Conservation (phyloP, 2,888 invertebrate species). For the Drosophila mimetica region DNA sequence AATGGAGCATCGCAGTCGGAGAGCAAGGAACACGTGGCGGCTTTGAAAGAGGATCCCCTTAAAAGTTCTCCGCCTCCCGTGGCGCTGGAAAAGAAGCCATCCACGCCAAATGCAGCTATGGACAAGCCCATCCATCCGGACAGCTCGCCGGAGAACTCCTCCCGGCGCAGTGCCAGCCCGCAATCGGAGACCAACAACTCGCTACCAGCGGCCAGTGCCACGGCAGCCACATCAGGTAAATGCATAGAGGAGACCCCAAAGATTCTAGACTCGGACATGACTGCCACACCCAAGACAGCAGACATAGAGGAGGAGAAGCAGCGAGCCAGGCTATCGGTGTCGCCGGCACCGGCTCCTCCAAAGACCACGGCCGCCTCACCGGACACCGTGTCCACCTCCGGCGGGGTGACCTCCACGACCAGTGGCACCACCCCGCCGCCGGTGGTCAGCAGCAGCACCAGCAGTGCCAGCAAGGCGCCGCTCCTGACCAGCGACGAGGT, state of each 20-base stretch:
- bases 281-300: constrained; percentile 28
- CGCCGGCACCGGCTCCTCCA: constrained; percentile 13
- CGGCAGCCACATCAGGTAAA: constrained; percentile 35
- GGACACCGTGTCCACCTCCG: constrained; percentile 64
- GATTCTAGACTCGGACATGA: constrained; percentile 45
- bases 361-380: constrained; percentile 33
- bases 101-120: constrained; percentile 56
- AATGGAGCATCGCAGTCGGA: constrained; percentile 69
- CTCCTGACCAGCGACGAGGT: constrained; percentile 70
- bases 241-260: constrained; percentile 48
- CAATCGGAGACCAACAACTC: constrained; percentile 64
- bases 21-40: constrained; percentile 44
- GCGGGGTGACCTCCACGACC: constrained; percentile 82
- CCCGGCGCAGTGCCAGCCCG: constrained; percentile 70
- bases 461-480: constrained; percentile 50
- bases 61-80: constrained; percentile 66
- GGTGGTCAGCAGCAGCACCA: constrained; percentile 84
- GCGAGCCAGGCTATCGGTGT: constrained; percentile 40
- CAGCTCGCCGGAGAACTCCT: constrained; percentile 66
- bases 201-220: constrained; percentile 28
- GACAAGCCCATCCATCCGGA: constrained; percentile 64
- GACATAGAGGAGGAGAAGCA: constrained; percentile 29
- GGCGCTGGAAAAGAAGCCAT: constrained; percentile 66
- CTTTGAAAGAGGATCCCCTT: constrained; percentile 53
- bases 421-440: constrained; percentile 82